These are phyloP conservation scores for Pao palembangensis DNA, from an alignment of 2,113 vertebrate species.

Conservation along the genomic window DNA sequence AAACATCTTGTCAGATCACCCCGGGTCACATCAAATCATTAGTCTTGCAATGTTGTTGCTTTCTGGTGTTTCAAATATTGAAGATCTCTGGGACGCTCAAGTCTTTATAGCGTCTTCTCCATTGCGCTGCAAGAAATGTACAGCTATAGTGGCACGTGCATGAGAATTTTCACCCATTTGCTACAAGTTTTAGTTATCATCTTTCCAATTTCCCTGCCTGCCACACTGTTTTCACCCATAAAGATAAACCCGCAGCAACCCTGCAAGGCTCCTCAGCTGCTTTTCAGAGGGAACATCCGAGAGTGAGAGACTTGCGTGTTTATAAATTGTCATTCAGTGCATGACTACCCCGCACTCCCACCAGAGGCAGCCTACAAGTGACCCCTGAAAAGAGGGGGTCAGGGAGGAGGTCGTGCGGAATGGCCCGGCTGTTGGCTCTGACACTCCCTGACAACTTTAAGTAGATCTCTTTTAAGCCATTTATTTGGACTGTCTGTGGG, in stretches of 20 bases:
- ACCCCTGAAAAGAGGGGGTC: constrained; percentile 77
- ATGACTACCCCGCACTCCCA: constrained; percentile 71
- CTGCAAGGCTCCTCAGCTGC: constrained; percentile 35
- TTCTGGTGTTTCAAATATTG: constrained; percentile 30
- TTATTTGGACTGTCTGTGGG: constrained; percentile 68
- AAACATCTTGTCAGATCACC: constrained; percentile 68
- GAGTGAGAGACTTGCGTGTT: constrained; percentile 59
- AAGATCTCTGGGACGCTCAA: constrained; percentile 7
- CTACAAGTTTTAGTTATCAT: background rate
- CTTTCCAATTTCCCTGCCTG: background rate
- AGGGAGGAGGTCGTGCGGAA: constrained; percentile 77
- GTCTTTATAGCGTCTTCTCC: constrained; percentile 1
- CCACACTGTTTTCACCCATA: constrained; percentile 18
- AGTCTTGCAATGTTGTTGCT: constrained; percentile 41
- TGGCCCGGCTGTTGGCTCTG: constrained; percentile 75
- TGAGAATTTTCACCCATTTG: background rate
- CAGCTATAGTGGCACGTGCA: background rate
- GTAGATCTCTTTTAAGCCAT: constrained; percentile 78
- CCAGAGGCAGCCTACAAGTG: constrained; percentile 75
- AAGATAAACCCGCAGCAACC: constrained; percentile 22
- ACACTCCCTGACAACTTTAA: constrained; percentile 83
- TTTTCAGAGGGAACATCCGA: constrained; percentile 31
- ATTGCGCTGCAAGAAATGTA: background rate
- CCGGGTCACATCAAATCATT: constrained; percentile 64
- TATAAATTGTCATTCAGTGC: constrained; percentile 74